Conservation (phyloP, 2,888 invertebrate species). For the Atethmia centrago region DNA sequence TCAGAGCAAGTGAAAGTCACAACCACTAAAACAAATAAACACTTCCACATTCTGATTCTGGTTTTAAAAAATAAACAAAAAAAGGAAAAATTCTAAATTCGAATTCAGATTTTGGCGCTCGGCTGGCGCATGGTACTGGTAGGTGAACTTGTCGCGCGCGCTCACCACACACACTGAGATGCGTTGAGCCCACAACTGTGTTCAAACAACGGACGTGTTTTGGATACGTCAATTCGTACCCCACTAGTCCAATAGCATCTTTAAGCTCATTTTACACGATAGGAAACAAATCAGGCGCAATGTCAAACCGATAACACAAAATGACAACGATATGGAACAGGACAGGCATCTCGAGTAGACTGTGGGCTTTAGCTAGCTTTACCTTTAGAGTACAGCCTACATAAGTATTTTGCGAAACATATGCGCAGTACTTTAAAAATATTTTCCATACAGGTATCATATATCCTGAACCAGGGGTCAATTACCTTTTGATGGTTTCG, state of each 20-base stretch:
- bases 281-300: slow-evolving; percentile 53
- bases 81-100: slow-evolving; percentile 65
- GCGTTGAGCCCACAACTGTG: slow-evolving; percentile 69
- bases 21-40: slow-evolving; percentile 81
- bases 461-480: slow-evolving; percentile 29
- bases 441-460: neutral
- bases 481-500: slow-evolving; percentile 36
- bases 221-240: slow-evolving; percentile 78
- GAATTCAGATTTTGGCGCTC: slow-evolving; percentile 82
- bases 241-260: slow-evolving; percentile 75
- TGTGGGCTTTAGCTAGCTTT: neutral
- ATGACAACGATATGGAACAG: slow-evolving; percentile 3
- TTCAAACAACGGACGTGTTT: slow-evolving; percentile 79
- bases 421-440: neutral
- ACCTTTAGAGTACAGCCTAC: neutral
- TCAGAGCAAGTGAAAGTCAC: slow-evolving; percentile 82
- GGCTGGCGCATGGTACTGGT: slow-evolving; percentile 77
- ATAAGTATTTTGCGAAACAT: neutral
- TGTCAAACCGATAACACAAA: slow-evolving; percentile 39
- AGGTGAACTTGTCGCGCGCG: slow-evolving; percentile 82
- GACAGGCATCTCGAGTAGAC: slow-evolving; percentile 16
- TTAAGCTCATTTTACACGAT: slow-evolving; percentile 56
- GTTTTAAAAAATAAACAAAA: slow-evolving; percentile 71
- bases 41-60: slow-evolving; percentile 84
- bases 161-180: slow-evolving; percentile 84